These are phyloP conservation scores for Champsocephalus esox DNA, from an alignment of 2,797 vertebrate species.

Conservation along the genomic window DNA sequence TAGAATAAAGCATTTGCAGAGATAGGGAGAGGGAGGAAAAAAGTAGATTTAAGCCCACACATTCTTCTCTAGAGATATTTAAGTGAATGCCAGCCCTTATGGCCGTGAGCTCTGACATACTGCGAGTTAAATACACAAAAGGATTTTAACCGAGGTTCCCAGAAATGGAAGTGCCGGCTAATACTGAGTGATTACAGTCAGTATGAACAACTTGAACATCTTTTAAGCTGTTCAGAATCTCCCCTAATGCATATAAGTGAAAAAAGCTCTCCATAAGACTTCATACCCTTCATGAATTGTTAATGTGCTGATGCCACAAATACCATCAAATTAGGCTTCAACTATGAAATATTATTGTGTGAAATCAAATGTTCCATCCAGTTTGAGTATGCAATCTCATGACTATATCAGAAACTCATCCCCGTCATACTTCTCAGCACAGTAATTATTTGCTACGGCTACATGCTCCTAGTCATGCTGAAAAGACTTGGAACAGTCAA, in stretches of 20 bases:
- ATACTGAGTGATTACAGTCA: constrained; percentile 10
- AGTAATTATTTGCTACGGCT: constrained; percentile 62
- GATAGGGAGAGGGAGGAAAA: background rate
- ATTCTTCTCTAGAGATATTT: constrained; percentile 20
- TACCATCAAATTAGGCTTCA: constrained; percentile 39
- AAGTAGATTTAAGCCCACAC: constrained; percentile 30
- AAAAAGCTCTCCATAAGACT: constrained; percentile 26
- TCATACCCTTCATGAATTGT: constrained; percentile 42
- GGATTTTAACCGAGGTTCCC: constrained; percentile 8
- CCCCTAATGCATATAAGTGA: constrained; percentile 23
- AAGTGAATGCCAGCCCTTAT: constrained; percentile 25
- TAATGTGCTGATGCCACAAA: constrained; percentile 37
- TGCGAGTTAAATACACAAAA: constrained; percentile 36
- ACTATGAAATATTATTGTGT: constrained; percentile 50
- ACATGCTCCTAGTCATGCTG: constrained; percentile 76
- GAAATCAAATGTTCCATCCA: constrained; percentile 67
- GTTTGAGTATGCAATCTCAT: constrained; percentile 67
- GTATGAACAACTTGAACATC: constrained; percentile 23
- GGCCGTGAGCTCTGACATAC: background rate
- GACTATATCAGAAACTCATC: constrained; percentile 69
- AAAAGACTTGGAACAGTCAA: constrained; percentile 80
- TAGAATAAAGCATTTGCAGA: constrained; percentile 25
- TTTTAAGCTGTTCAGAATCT: constrained; percentile 19
- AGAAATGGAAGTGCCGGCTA: constrained; percentile 16
- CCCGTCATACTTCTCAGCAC: constrained; percentile 61